Percentiles rank a stretch among this genome's conserved stretches.
Conservation (phyloP, 2,888 invertebrate genomes). For the Drosophila ustulata region DNA sequence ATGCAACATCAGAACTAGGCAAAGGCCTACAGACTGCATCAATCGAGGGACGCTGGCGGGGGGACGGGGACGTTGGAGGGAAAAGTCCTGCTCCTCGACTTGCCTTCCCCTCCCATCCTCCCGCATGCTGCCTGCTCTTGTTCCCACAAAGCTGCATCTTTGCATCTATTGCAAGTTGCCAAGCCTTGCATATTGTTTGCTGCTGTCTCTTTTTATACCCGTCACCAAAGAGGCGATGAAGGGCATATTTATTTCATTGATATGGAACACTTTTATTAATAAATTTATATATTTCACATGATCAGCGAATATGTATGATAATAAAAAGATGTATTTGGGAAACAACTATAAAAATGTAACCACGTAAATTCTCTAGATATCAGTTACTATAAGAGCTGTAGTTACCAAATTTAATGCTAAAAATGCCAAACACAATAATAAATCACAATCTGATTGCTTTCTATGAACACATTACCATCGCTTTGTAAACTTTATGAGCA, state of each 20-base stretch:
- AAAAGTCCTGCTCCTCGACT: neutral
- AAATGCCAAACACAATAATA: neutral
- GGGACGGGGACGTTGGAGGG: neutral
- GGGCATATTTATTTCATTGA: neutral
- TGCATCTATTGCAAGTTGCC: constrained; percentile 35
- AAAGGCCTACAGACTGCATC: constrained; percentile 42
- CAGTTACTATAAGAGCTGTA: too few relatives aligned
- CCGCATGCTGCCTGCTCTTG: neutral
- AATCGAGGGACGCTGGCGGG: neutral
- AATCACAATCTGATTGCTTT: neutral
- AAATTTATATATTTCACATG: too few relatives aligned
- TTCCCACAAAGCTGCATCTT: constrained; percentile 6
- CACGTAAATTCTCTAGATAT: too few relatives aligned
- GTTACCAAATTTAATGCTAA: too few relatives aligned
- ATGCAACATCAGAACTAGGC: constrained; percentile 57
- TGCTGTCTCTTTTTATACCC: constrained; percentile 31
- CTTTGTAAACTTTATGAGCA: too few relatives aligned
- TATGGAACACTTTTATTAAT: too few relatives aligned
- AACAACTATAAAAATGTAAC: too few relatives aligned
- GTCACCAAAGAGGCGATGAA: neutral
- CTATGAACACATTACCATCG: too few relatives aligned
- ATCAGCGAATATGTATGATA: too few relatives aligned
- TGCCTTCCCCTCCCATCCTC: neutral
- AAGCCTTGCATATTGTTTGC: constrained; percentile 33
- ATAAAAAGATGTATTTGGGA: too few relatives aligned